Evolutionary conservation across 1,140 invertebrate genomes (phyloP), one percentile per base, ranked within the genome.

Genomic region (Drosophila fuyamai): DNA sequence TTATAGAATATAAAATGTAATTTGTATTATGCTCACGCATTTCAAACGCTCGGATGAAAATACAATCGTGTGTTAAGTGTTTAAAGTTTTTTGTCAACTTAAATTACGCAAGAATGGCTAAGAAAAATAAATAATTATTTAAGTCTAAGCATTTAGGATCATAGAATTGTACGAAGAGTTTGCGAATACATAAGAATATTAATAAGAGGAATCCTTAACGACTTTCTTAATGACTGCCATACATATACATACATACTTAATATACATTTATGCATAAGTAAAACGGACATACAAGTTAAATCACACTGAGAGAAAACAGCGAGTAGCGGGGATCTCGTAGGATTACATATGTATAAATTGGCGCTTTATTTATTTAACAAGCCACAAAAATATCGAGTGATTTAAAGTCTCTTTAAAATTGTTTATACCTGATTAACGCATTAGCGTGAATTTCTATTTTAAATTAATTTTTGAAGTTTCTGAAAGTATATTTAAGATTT

Each of bases 151-250:
- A 71, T 66, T 58, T 86, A 85, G 82, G 75, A 51, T 65, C 67
- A 46, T 84, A 77, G 77, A 71, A 86, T 54, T 75, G 78, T 81
- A 79, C 41, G 72, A 61, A 79, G 60, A 80, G 43, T 60, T 44
- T 46, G 61, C 55, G 58, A 68, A 53, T 54, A 53, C 10, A 29
- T 66, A 68, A 68, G 47, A 67, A 43, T 79, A 79, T 76, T 62
- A 50, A 63, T 61, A 61, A 63, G 55, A 88, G 76, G 57, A 88
- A 88, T 89, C 84, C 79, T 89, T 88, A 88, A 88, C 84, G 83
- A 88, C 79, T 88, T 88, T 88, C 83, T 88, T 88, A 88, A 88
- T 80, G 84, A 88, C 84, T 88, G 84, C 84, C 84, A 88, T 88
- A 83, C 78, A 86, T 71, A 62, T 72, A 67, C 54, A 67, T 68